A percentile compares a stretch with the other conserved stretches of the same genome.
These are phyloP conservation scores for Megalops atlanticus DNA, from an alignment of 2,113 vertebrate genomes.

Conservation along the genomic window DNA sequence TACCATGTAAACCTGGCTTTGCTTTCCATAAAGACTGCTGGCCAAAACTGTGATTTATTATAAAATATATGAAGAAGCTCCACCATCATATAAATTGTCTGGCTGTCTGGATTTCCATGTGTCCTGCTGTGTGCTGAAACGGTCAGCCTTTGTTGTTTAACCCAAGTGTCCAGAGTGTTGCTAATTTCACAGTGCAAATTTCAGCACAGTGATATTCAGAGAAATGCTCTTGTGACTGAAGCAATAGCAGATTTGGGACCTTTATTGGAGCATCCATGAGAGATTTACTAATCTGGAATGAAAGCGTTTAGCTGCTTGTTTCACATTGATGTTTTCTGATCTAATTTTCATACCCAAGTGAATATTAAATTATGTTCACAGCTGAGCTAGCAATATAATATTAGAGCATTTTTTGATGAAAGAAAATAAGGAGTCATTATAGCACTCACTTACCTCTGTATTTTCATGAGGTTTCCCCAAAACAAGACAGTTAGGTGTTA, in stretches of 20 bases:
- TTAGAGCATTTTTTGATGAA: not conserved
- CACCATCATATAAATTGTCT: slow-evolving; percentile 14
- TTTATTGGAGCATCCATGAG: not conserved
- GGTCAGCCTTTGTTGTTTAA: not conserved
- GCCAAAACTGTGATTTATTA: slow-evolving; percentile 14
- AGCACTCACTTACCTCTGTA: not conserved
- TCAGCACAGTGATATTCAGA: not conserved
- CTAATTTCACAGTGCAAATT: not conserved
- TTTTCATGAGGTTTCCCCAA: not conserved
- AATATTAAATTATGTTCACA: not conserved
- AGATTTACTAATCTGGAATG: not conserved
- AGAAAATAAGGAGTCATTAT: not conserved
- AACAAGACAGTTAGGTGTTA: slow-evolving; percentile 1
- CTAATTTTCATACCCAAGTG: not conserved
- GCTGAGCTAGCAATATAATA: not conserved
- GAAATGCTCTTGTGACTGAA: not conserved
- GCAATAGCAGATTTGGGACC: not conserved
- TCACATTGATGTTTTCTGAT: not conserved
- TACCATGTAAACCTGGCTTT: slow-evolving; percentile 12
- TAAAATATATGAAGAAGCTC: not conserved
- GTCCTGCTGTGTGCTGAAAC: not conserved
- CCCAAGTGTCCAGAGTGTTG: not conserved
- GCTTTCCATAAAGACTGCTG: not conserved
- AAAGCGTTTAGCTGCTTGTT: not conserved
- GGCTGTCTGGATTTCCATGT: not conserved